Percentiles rank a stretch among this genome's conserved stretches.
Evolutionary conservation across 2,888 invertebrate species (phyloP).

Genomic region (Cylindroiulus punctatus): DNA sequence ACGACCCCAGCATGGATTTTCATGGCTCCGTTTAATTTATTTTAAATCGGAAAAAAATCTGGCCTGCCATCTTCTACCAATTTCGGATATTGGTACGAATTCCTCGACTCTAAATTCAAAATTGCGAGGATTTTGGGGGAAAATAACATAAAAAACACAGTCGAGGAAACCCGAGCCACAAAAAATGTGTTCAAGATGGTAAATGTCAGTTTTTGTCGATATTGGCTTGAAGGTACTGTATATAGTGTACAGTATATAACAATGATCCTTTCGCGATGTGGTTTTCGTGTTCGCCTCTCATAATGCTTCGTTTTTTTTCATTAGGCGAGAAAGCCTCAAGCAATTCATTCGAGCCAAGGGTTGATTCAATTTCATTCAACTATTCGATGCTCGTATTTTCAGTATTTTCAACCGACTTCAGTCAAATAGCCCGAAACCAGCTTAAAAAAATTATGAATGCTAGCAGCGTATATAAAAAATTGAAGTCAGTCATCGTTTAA

Average conservation of each 20-base stretch:
- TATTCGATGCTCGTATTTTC: not conserved
- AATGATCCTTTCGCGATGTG: not conserved
- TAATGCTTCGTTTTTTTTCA: constrained; percentile 26
- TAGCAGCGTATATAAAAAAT: too few relatives aligned
- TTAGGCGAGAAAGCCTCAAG: constrained; percentile 41
- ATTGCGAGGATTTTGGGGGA: constrained; percentile 1
- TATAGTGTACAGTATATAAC: constrained; percentile 17
- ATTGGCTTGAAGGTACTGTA: constrained; percentile 24
- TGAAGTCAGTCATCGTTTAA: too few relatives aligned
- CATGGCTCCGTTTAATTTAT: not conserved
- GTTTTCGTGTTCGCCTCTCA: not conserved
- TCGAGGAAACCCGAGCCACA: not conserved
- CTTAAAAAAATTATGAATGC: not conserved
- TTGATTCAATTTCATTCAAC: constrained; percentile 21
- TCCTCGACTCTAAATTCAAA: constrained; percentile 41
- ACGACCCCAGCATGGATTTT: not conserved
- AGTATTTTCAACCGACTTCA: constrained; percentile 1
- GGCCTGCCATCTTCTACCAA: constrained; percentile 39
- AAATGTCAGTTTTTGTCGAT: constrained; percentile 40
- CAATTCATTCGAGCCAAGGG: constrained; percentile 27
- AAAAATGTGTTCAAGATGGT: constrained; percentile 39
- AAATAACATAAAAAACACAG: not conserved
- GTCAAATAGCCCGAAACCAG: not conserved
- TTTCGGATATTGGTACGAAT: constrained; percentile 38
- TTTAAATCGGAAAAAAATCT: constrained; percentile 28